phyloP scores from a whole-genome alignment of 2,797 vertebrate genomes.

The Aphelocoma californica region DNA sequence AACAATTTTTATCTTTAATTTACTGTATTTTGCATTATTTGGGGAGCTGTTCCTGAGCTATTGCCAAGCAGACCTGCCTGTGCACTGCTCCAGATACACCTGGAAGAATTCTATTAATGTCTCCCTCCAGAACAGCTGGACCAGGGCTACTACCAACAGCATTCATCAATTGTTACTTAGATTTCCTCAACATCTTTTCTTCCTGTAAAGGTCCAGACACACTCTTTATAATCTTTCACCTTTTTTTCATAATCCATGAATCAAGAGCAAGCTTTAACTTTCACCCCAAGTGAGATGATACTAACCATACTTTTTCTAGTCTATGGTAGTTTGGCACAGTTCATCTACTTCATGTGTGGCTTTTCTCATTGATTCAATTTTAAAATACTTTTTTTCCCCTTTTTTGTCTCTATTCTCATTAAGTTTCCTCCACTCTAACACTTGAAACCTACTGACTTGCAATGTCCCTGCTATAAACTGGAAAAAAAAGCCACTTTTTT shows the following conservation, averaged over 20 bases:
- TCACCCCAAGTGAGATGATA: neutral
- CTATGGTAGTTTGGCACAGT: neutral
- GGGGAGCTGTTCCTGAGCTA: neutral
- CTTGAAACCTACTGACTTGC: neutral
- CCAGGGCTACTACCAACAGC: neutral
- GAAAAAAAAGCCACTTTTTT: neutral
- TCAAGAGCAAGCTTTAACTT: neutral
- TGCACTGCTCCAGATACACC: neutral
- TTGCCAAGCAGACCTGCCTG: neutral
- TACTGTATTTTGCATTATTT: neutral
- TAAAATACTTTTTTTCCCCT: neutral
- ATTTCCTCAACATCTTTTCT: neutral
- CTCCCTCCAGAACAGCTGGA: neutral
- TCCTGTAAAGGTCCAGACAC: neutral
- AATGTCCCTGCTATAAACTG: neutral
- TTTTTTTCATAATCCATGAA: neutral
- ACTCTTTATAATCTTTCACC: neutral
- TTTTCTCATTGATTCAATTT: neutral
- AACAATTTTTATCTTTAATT: neutral
- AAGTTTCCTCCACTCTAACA: neutral
- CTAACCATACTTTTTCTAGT: neutral
- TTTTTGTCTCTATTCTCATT: neutral
- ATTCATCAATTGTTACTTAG: neutral
- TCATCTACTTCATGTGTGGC: neutral
- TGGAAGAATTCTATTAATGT: neutral